Percentiles rank a stretch among this genome's conserved stretches.
Conservation (phyloP, 2,113 vertebrate species). For the Platysternon megacephalum region DNA sequence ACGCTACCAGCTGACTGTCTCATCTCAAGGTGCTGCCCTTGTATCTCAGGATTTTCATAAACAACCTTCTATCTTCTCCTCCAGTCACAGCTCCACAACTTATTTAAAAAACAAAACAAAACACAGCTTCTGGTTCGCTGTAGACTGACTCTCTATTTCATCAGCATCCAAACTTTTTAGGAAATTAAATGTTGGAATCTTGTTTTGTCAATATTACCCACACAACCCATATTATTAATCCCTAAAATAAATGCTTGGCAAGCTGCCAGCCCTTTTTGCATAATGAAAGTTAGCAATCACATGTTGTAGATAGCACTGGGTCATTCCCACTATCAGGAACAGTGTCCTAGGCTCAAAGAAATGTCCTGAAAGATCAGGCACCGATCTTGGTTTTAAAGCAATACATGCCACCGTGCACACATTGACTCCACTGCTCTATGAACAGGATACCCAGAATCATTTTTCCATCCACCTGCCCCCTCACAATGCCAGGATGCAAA, state of each 20-base stretch:
- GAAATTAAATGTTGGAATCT: background rate
- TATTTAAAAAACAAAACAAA: background rate
- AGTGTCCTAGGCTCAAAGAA: background rate
- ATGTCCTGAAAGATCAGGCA: background rate
- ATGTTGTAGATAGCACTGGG: background rate
- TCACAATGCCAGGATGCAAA: background rate
- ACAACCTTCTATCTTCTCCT: slow-evolving; percentile 17
- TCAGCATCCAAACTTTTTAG: background rate
- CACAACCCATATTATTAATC: background rate
- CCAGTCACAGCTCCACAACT: background rate
- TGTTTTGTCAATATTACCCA: background rate
- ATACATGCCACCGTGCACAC: background rate
- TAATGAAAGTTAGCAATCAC: background rate
- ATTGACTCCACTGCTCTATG: background rate
- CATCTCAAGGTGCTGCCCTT: slow-evolving; percentile 19
- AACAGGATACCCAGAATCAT: background rate
- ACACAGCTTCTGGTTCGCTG: background rate
- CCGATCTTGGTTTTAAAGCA: background rate
- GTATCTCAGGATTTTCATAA: background rate
- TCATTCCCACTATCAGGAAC: background rate
- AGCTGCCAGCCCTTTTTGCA: background rate
- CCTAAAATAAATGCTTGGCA: accelerated
- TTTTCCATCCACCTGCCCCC: background rate
- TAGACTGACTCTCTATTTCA: background rate
- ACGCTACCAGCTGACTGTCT: background rate